A percentile compares a stretch with the other conserved stretches of the same genome.
These are phyloP conservation scores for Poecile atricapillus DNA, from an alignment of 2,113 vertebrate species.

Conservation along the genomic window DNA sequence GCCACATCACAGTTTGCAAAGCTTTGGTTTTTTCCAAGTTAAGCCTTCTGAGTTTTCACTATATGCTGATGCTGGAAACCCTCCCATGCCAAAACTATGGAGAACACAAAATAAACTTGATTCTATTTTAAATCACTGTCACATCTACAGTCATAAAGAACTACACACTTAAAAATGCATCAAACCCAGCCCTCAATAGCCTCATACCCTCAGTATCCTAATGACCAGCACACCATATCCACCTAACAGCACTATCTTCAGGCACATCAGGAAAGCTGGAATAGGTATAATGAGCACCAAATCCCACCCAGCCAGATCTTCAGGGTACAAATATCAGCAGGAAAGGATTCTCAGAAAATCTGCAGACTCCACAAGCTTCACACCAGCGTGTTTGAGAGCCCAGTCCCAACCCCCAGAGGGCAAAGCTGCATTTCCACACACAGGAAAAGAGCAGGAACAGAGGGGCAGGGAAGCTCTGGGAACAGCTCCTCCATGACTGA, in stretches of 20 bases:
- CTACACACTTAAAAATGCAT: not conserved
- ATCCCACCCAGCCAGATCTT: not conserved
- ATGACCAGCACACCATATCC: not conserved
- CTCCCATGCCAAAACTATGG: not conserved
- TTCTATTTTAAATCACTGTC: not conserved
- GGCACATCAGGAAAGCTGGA: not conserved
- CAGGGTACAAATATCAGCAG: not conserved
- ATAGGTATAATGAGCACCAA: not conserved
- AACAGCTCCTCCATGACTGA: not conserved
- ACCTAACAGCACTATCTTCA: not conserved
- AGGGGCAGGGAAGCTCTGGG: not conserved
- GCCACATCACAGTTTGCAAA: not conserved
- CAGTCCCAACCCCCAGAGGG: not conserved
- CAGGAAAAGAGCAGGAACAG: not conserved
- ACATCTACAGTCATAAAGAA: not conserved
- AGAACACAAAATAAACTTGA: not conserved
- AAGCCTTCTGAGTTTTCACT: not conserved
- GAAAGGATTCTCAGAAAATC: not conserved
- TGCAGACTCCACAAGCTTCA: not conserved
- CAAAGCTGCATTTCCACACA: not conserved
- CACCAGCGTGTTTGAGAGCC: not conserved
- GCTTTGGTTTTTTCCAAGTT: not conserved
- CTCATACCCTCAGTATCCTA: not conserved
- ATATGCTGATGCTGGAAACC: not conserved
- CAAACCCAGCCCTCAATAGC: not conserved